Percentiles rank a stretch among this genome's conserved stretches.
phyloP scores from a whole-genome alignment of 2,797 vertebrate species.

The Takifugu rubripes region DNA sequence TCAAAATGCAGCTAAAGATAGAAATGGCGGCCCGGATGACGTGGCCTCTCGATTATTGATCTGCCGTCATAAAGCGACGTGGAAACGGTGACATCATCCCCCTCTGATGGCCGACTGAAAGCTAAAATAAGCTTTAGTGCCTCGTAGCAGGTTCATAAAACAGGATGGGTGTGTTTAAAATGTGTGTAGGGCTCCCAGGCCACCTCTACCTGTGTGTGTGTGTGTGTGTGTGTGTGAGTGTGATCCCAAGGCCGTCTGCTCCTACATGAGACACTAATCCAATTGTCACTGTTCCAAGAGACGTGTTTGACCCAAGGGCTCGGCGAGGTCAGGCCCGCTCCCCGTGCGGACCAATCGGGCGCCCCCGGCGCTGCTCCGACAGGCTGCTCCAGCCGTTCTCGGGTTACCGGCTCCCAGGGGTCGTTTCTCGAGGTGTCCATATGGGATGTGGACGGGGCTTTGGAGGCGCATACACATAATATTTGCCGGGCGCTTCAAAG shows the following conservation, averaged over 20 bases:
- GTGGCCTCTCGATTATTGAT: slow-evolving; percentile 53
- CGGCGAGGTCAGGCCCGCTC: slow-evolving; percentile 63
- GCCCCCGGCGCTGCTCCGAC: slow-evolving; percentile 49
- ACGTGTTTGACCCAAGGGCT: slow-evolving; percentile 47
- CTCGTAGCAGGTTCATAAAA: slow-evolving; percentile 8
- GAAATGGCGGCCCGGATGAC: slow-evolving; percentile 42
- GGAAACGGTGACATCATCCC: slow-evolving; percentile 36
- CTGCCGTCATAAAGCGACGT: slow-evolving; percentile 32
- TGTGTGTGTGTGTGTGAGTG: slow-evolving; percentile 29
- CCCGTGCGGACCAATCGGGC: slow-evolving; percentile 64
- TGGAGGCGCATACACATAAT: slow-evolving; percentile 31
- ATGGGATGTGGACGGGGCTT: slow-evolving; percentile 58
- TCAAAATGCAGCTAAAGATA: slow-evolving; percentile 51
- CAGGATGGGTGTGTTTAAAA: slow-evolving; percentile 9
- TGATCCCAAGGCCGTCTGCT: slow-evolving; percentile 42
- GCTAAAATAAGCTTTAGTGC: not conserved
- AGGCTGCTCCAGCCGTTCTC: slow-evolving; percentile 58
- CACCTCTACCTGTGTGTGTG: slow-evolving; percentile 32
- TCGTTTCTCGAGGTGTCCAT: slow-evolving; percentile 51
- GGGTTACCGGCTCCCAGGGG: slow-evolving; percentile 52
- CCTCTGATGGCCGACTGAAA: not conserved
- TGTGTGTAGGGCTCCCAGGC: slow-evolving; percentile 27
- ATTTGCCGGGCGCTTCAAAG: slow-evolving; percentile 59
- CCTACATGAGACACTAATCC: slow-evolving; percentile 65
- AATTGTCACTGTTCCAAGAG: slow-evolving; percentile 70